Evolutionary conservation across 2,888 invertebrate genomes (phyloP).

Genomic region (Stegophylla sp.): DNA sequence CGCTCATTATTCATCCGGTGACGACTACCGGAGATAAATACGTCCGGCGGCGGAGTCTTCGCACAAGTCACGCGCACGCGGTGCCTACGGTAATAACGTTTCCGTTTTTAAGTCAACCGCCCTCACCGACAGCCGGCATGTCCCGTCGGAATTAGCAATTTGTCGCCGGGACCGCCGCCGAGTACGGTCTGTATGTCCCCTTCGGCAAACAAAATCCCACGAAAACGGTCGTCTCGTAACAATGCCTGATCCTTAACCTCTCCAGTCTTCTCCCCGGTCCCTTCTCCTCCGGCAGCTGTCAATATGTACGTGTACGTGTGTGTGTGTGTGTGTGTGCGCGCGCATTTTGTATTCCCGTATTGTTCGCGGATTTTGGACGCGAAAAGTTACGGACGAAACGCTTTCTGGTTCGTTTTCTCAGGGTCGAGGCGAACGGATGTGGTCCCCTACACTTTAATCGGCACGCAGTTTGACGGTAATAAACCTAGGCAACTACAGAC

Average conservation of each 20-base stretch:
- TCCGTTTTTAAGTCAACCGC: not conserved
- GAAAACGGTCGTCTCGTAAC: not conserved
- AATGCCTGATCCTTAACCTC: not conserved
- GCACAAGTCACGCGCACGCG: not conserved
- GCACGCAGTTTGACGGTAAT: not conserved
- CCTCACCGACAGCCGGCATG: not conserved
- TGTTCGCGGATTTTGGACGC: not conserved
- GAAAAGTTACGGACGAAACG: not conserved
- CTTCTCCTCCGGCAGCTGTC: no score
- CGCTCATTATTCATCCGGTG: no score
- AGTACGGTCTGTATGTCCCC: not conserved
- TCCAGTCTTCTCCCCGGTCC: no score
- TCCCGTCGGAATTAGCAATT: slow-evolving; percentile 10
- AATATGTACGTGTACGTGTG: not conserved
- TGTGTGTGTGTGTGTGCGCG: not conserved
- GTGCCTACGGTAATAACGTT: not conserved
- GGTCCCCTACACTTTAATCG: not conserved
- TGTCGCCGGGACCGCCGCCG: not conserved
- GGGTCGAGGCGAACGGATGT: no score
- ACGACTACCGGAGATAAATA: not conserved
- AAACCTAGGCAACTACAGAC: not conserved
- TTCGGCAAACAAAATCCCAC: slow-evolving; percentile 8
- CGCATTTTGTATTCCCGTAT: not conserved
- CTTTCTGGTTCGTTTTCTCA: not conserved
- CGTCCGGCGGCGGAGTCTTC: not conserved